These are phyloP conservation scores for Papilio elwesi DNA, from an alignment of 2,888 invertebrate genomes.

Conservation along the genomic window DNA sequence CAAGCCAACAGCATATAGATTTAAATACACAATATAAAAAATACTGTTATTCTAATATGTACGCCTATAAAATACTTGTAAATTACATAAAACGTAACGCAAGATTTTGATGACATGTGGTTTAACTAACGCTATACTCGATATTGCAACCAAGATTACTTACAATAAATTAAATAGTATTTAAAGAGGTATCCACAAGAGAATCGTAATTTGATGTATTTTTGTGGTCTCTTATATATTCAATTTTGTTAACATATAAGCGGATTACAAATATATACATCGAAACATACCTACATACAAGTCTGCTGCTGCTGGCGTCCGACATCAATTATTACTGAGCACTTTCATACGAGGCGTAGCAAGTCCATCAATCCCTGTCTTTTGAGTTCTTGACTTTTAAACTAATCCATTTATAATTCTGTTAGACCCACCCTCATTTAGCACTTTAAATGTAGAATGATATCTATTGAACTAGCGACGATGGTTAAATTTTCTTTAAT, in stretches of 20 bases:
- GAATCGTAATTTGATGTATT: neutral
- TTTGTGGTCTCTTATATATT: neutral
- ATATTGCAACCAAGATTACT: no score
- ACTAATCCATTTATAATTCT: conserved; percentile 49
- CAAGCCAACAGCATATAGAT: no score
- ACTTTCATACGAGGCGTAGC: conserved; percentile 46
- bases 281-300: conserved; percentile 12
- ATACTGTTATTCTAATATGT: no score
- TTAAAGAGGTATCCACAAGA: neutral
- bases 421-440: conserved; percentile 45
- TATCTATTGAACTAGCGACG: neutral
- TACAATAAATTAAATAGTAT: neutral
- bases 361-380: conserved; percentile 47
- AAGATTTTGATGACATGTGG: no score
- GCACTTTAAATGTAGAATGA: conserved; percentile 41
- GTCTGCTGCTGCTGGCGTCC: conserved; percentile 21
- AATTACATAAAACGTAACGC: no score
- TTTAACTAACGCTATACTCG: no score
- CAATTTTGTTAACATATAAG: neutral
- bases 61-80: no score
- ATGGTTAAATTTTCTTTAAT: neutral
- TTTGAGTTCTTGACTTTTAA: conserved; percentile 46
- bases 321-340: conserved; percentile 36
- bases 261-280: conserved; percentile 8
- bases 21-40: no score